These are phyloP conservation scores for Megalops cyprinoides DNA, from an alignment of 2,797 vertebrate genomes.

Conservation along the genomic window DNA sequence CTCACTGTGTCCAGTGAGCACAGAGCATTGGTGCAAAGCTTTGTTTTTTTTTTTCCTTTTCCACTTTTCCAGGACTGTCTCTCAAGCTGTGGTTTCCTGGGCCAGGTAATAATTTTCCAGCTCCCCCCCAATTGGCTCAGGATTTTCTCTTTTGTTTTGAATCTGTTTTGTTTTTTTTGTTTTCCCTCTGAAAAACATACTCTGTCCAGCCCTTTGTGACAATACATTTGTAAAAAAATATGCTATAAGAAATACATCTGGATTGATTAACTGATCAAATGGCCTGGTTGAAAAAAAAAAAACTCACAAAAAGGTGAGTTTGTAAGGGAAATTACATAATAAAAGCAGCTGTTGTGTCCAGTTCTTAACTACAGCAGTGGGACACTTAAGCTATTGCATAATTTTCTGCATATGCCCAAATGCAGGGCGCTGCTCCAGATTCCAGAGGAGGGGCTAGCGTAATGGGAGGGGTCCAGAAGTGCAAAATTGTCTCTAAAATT, in stretches of 20 bases:
- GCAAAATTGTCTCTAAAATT: not conserved
- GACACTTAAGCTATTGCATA: not conserved
- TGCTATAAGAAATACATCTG: not conserved
- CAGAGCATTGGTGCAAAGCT: not conserved
- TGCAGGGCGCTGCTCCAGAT: not conserved
- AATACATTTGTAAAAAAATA: not conserved
- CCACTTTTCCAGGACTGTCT: not conserved
- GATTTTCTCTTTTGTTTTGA: too few relatives aligned
- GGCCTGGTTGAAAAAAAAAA: not conserved
- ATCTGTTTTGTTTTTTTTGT: too few relatives aligned
- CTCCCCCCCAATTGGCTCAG: not conserved
- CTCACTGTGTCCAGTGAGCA: too few relatives aligned
- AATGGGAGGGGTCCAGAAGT: too few relatives aligned
- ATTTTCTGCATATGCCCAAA: not conserved
- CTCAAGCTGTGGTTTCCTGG: not conserved
- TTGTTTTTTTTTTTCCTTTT: not conserved
- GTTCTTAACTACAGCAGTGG: not conserved
- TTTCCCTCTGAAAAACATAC: not conserved
- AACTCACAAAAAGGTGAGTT: not conserved
- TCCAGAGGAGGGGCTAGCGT: not conserved
- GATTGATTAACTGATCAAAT: not conserved
- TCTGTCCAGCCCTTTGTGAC: conserved; percentile 8
- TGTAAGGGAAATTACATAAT: conserved; percentile 2
- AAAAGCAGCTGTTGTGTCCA: not conserved
- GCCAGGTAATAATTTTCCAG: not conserved